These are phyloP conservation scores for Cerastis rubricosa DNA, from an alignment of 2,888 invertebrate genomes.

Conservation along the genomic window DNA sequence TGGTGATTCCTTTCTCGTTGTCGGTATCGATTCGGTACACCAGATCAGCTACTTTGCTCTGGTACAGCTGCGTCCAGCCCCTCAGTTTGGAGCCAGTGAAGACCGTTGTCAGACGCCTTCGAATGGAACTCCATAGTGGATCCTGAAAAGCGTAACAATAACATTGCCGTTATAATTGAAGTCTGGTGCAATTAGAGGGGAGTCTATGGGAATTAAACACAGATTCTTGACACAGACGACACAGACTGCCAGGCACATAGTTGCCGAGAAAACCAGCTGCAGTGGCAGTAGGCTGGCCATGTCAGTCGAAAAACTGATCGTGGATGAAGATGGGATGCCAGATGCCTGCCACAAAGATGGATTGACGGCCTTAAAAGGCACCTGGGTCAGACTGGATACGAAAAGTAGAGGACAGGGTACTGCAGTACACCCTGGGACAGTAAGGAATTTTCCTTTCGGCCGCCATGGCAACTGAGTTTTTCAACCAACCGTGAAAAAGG, in stretches of 20 bases:
- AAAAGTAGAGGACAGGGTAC: neutral
- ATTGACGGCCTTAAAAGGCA: neutral
- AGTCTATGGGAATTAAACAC: neutral
- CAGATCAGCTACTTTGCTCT: conserved; percentile 69
- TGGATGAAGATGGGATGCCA: neutral
- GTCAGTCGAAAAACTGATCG: neutral
- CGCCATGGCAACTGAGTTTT: too few relatives aligned
- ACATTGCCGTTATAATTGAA: neutral
- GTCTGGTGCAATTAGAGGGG: neutral
- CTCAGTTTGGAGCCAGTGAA: conserved; percentile 77
- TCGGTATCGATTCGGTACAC: conserved; percentile 68
- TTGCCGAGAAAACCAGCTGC: neutral
- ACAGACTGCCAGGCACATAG: neutral
- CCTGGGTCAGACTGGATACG: neutral
- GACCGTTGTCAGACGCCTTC: conserved; percentile 70
- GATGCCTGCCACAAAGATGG: neutral
- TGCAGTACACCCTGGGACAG: neutral
- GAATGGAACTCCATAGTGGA: conserved; percentile 74
- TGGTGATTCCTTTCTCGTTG: conserved; percentile 51
- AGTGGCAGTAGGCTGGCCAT: neutral
- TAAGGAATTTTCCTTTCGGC: too few relatives aligned
- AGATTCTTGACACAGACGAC: neutral
- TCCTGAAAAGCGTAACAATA: conserved; percentile 64
- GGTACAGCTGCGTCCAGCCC: conserved; percentile 64
- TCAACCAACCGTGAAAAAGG: too few relatives aligned